Base-by-base conservation (phyloP, 2,113 vertebrate species). In the Tragelaphus buxtoni region DNA sequence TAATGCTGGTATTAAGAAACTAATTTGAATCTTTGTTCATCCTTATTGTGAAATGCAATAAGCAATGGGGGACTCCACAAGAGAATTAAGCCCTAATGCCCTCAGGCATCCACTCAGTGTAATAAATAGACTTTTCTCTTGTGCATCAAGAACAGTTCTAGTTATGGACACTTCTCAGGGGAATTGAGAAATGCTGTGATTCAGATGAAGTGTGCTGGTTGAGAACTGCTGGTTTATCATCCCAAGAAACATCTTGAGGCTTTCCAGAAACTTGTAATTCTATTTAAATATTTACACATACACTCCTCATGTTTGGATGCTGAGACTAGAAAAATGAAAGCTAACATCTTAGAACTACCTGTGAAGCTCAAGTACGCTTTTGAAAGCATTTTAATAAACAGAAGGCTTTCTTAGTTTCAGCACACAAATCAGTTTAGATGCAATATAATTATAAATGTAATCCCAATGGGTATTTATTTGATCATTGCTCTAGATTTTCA, bases 161-260 rank as follows among this genome's bases (percentile, higher is more conserved):
- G 26, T 39, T 69, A 11, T 24, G 7, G n/a, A 28, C 7, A 5
- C 2, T 87, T 32, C 30, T 76, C 51, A 18, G 11, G 13, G 30
- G 18, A 65, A 58, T 80, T 93, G 58, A 94, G 93, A 88, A 94
- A 95, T 92, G 56, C 32, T 85, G 10, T 96, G 84, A 90, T 94
- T 97, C 84, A 88, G 3, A 94, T 84, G 74, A 89, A n/a, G 39
- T 89, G 42, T 3, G 0, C 22, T n/a, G 45, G 9, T 56, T 90
- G 53, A 81, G 80, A 95, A 95, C 72, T 10, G 1, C 24, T 47
- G 10, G 5, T 61, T 82, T 74, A 45, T 72, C 45, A 91, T 90
- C 47, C 18, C 60, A 58, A 60, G 82, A 60, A 87, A 74, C 24
- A 88, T 22, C 26, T 42, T 79, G 60, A 82, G 47, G 39, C 30